Conservation (phyloP, 37 sponge, comb jelly and placozoan species). For the Ianthella basta region DNA sequence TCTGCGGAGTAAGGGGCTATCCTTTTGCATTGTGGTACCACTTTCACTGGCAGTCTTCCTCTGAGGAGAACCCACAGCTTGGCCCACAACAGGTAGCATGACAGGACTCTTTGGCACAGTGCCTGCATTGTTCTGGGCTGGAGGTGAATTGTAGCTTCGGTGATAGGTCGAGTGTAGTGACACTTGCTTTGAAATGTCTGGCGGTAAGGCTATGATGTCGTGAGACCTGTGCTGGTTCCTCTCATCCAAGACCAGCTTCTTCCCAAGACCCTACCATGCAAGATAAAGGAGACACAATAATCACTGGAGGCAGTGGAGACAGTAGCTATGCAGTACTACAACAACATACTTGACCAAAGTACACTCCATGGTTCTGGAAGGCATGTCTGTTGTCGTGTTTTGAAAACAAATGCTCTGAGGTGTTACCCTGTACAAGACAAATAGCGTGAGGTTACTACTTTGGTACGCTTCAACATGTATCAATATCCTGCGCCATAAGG, state of each 20-base stretch:
- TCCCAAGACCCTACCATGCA: slow-evolving; percentile 52
- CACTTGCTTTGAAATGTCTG: background rate
- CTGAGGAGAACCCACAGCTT: too few species aligned
- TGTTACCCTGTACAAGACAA: slow-evolving; percentile 26
- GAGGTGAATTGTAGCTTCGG: too few species aligned
- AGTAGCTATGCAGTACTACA: too few species aligned
- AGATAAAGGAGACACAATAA: too few species aligned
- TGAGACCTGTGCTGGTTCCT: slow-evolving; percentile 62
- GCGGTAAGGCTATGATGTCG: slow-evolving; percentile 40
- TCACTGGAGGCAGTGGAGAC: too few species aligned
- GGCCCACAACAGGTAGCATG: background rate
- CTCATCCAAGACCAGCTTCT: slow-evolving; percentile 36
- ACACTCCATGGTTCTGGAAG: slow-evolving; percentile 49
- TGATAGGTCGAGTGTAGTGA: slow-evolving; percentile 5
- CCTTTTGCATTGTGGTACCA: background rate
- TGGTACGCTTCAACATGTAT: too few species aligned
- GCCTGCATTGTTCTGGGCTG: background rate
- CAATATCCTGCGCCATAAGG: too few species aligned
- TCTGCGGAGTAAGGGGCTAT: background rate
- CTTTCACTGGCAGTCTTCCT: too few species aligned
- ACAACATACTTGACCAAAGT: slow-evolving; percentile 64
- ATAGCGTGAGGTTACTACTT: background rate
- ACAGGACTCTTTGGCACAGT: background rate
- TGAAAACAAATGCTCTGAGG: slow-evolving; percentile 58
- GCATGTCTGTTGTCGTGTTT: slow-evolving; percentile 81